Evolutionary conservation across 2,113 vertebrate species (phyloP).

Genomic region (Lucifuga dentata): DNA sequence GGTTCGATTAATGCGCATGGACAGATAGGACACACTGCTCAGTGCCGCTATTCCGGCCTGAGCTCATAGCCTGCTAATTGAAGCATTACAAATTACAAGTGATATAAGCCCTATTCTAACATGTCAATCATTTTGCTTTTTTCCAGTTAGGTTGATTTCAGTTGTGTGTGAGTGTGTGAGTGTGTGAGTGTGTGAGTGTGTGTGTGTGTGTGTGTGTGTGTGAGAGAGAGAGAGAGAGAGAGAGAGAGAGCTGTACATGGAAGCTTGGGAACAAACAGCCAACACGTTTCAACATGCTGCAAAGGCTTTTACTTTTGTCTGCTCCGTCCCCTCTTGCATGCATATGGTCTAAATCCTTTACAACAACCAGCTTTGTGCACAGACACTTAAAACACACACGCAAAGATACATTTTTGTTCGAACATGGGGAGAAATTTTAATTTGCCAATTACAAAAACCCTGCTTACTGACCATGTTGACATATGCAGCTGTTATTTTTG

Average conservation of each 20-base stretch:
- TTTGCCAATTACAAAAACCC: slow-evolving; percentile 44
- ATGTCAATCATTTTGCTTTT: slow-evolving; percentile 51
- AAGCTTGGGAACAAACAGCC: slow-evolving; percentile 58
- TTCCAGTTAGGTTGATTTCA: slow-evolving; percentile 31
- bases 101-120: slow-evolving; percentile 61
- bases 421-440: slow-evolving; percentile 15
- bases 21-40: slow-evolving; percentile 52
- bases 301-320: slow-evolving; percentile 64
- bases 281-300: slow-evolving; percentile 67
- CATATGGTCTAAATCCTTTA: slow-evolving; percentile 49
- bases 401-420: neutral
- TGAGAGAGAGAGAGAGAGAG: too few species aligned
- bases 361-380: slow-evolving; percentile 36
- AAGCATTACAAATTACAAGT: slow-evolving; percentile 74
- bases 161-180: slow-evolving; percentile 21
- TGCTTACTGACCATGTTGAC: slow-evolving; percentile 42
- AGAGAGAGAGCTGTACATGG: too few species aligned
- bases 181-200: slow-evolving; percentile 18
- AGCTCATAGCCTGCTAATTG: slow-evolving; percentile 75
- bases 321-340: slow-evolving; percentile 46
- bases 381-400: slow-evolving; percentile 5
- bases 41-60: slow-evolving; percentile 53
- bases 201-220: slow-evolving; percentile 11
- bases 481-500: slow-evolving; percentile 41
- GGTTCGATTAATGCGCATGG: slow-evolving; percentile 67